These are phyloP conservation scores for Setophaga petechia DNA, from an alignment of 2,113 vertebrate species.

Conservation along the genomic window DNA sequence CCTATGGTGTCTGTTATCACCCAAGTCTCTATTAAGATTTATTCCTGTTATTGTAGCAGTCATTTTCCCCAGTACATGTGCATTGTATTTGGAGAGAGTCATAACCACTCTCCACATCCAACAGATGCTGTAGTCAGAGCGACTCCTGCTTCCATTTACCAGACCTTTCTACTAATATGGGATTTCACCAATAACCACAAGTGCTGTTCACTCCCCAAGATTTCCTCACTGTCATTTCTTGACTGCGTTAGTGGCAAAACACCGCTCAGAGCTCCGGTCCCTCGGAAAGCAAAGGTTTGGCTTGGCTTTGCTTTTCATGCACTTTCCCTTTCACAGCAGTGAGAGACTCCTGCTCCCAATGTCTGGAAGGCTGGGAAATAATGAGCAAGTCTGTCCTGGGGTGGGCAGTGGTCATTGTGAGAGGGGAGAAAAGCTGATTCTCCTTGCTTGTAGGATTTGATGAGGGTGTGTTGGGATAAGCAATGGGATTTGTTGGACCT, in stretches of 20 bases:
- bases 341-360: not conserved
- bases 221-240: conserved; percentile 21
- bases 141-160: conserved; percentile 66
- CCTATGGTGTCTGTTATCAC: conserved; percentile 68
- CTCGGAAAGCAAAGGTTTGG: not conserved
- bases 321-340: not conserved
- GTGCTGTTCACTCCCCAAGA: conserved; percentile 42
- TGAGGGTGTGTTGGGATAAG: not conserved
- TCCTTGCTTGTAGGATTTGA: fast-evolving
- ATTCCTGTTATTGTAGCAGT: conserved; percentile 69
- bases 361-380: not conserved
- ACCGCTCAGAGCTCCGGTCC: not conserved
- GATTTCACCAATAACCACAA: conserved; percentile 65
- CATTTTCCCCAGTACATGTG: conserved; percentile 61
- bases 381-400: not conserved
- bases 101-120: conserved; percentile 65
- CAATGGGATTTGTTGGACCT: not conserved
- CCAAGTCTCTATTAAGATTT: conserved; percentile 71
- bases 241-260: conserved; percentile 1
- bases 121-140: conserved; percentile 62
- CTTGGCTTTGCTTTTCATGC: not conserved
- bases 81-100: conserved; percentile 62
- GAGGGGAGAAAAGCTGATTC: not conserved
- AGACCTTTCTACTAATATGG: conserved; percentile 54
- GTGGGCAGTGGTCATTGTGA: not conserved